A percentile compares a stretch with the other conserved stretches of the same genome.
phyloP scores from a whole-genome alignment of 2,888 invertebrate genomes.

The Drosophila borborema region DNA sequence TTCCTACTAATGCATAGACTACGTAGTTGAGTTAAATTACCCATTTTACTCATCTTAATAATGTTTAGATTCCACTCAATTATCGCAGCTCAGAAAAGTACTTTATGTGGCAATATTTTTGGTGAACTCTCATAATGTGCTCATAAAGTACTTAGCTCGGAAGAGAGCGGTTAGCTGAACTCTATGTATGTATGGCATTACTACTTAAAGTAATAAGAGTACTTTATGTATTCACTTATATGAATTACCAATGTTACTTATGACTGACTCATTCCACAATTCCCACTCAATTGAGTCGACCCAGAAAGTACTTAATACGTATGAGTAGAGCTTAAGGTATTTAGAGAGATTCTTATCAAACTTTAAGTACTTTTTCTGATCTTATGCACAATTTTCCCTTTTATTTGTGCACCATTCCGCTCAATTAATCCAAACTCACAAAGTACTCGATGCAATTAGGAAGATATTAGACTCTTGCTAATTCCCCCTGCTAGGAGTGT shows the following conservation, averaged over 20 bases:
- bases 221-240: not conserved
- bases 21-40: not conserved
- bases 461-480: not conserved
- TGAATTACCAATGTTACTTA: not conserved
- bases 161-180: too few relatives aligned
- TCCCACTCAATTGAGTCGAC: too few relatives aligned
- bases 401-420: not conserved
- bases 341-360: not conserved
- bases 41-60: not conserved
- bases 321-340: not conserved
- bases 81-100: not conserved
- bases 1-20: not conserved
- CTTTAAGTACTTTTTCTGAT: not conserved
- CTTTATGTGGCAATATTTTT: not conserved
- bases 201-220: not conserved
- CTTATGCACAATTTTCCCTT: not conserved
- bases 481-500: not conserved
- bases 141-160: not conserved
- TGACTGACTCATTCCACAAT: not conserved
- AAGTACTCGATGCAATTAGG: constrained; percentile 9
- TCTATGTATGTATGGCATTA: not conserved
- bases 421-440: not conserved
- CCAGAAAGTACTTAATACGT: not conserved
- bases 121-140: too few relatives aligned
- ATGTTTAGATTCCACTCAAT: not conserved